Base-by-base conservation (phyloP, 2,888 invertebrate species). In the Craniophora ligustri region DNA sequence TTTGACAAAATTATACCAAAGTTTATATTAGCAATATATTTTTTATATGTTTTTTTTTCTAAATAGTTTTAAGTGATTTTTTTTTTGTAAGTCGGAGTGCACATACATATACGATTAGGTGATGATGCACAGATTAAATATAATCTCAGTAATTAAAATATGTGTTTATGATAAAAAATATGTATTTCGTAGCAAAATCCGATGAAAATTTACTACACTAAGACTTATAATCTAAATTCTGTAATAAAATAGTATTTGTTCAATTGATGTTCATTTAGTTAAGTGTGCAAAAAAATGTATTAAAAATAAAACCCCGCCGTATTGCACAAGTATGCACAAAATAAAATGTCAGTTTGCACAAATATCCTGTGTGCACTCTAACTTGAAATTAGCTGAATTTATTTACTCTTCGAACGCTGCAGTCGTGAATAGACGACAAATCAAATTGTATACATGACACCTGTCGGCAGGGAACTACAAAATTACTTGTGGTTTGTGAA, bases 1-100 rank as follows among this genome's bases (percentile, higher is more conserved):
- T 42, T 53, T 16, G 4, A 49, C 56, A 56, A 62, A 45, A 51
- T 21, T 45, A 54, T 65, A 64, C 65, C 65, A 65, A 65, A 65
- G 65, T 67, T 45, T 65, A 54, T 54, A 39, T 26, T 65, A 53
- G 35, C 41, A 41, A 26, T 32, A 54, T 60, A 41, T 64, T 66
- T 60, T 64, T 32, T 34, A 13, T 48, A 16, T 30, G n/a, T n/a
- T 18, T 18, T 42, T 44, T 42, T 41, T 28, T 18, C 28, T 59
- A 41, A 3, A 31, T 65, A 45, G 47, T 6, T 42, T 11, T 64
- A 57, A 21, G 28, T n/a, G n/a, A 38, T 40, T 34, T 3, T 38
- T 34, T 8, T 50, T 51, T n/a, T n/a, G n/a, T n/a, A 64, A 51
- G 58, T 5, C 13, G 2, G 36, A 26, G 42, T 53, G 65, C 65